Base-by-base conservation (phyloP, 2,888 invertebrate species). In the Rhagophthalmus giganteus region DNA sequence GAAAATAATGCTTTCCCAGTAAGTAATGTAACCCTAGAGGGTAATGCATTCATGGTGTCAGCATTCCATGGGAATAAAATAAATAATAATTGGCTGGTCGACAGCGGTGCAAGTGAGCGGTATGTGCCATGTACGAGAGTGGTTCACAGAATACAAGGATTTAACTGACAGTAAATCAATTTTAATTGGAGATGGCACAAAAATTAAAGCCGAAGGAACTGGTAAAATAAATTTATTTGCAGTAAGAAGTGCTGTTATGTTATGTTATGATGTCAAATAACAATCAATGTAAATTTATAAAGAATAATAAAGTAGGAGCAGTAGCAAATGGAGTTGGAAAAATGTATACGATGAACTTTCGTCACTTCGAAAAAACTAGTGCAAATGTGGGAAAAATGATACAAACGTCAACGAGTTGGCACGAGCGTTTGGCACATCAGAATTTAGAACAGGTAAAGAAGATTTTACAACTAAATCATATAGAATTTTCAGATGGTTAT, bases 61-160 rank as follows among this genome's bases (percentile, higher is more conserved):
- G 24, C 24, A 6, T 24, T 24, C 7, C 24, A 24, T 24, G 24
- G 24, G 24, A 7, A 24, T 5, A 5, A 5, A 6, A 7, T 7
- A 24, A 7, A 24, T 24, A 24, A 24, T 24, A 7, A 7, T 24
- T 24, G 24, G 24, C 24, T 24, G 7, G 24, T 24, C 7, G 24
- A 24, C 24, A 24, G n/a, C n/a, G n/a, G n/a, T n/a, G n/a, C n/a
- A n/a, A n/a, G n/a, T n/a, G n/a, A n/a, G n/a, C n/a, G n/a, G n/a
- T n/a, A n/a, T 59, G 55, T 52, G 45, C 52, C 26, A 37, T 8
- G 50, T 30, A 42, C 5, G 40, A 42, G 44, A 54, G 27, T 53
- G 54, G 53, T 57, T 59, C 6, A 32, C 31, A 8, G 32, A 42
- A n/a, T n/a, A n/a, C n/a, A n/a, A n/a, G n/a, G n/a, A 20, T 37